Evolutionary conservation across 2,113 vertebrate genomes (phyloP), one percentile per base, ranked within the genome.

Genomic region (Hyperopisus bebe): DNA sequence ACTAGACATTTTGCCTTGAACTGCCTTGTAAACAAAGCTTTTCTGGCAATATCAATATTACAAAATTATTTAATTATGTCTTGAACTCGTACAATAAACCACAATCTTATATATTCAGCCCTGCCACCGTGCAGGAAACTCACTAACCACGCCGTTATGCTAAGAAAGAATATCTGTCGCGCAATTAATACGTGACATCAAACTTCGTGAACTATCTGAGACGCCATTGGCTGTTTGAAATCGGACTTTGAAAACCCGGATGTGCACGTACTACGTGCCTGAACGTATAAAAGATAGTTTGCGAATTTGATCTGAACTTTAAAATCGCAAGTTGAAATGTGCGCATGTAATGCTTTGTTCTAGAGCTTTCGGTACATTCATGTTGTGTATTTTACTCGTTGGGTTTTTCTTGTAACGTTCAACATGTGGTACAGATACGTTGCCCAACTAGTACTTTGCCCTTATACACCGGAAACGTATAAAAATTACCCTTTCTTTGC

Each of bases 1-100:
- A 13, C 82, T 88, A 87, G 91, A 91, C 96, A 96, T 96, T 31
- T 90, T 90, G 8, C 44, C 44, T 80, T 66, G 5, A 86, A 15
- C 3, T 42, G 42, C n/a, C 86, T 44, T 24, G 7, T 50, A 39
- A 88, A 88, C 53, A 44, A 44, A 88, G 10, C 55, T 88, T 24
- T 9, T 66, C 13, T 62, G 35, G 3, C 17, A 46, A 62, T 51
- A 31, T 51, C 2, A 85, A n/a, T 47, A n/a, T 47, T 84, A 47
- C 82, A 46, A 39, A 47, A 46, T 17, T 8, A n/a, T 47, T 84
- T 46, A 84, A 19, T 47, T 44, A 84, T 84, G 15, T 1, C 42
- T 44, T 82, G 35, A 39, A 21, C 21, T 0, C 15, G 42, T 4
- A n/a, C 15, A 84, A 84, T 84, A n/a, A 46, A 8, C 15, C 3